A percentile compares a stretch with the other conserved stretches of the same genome.
Conservation (phyloP, 2,113 vertebrate species). For the Centropus unirufus region DNA sequence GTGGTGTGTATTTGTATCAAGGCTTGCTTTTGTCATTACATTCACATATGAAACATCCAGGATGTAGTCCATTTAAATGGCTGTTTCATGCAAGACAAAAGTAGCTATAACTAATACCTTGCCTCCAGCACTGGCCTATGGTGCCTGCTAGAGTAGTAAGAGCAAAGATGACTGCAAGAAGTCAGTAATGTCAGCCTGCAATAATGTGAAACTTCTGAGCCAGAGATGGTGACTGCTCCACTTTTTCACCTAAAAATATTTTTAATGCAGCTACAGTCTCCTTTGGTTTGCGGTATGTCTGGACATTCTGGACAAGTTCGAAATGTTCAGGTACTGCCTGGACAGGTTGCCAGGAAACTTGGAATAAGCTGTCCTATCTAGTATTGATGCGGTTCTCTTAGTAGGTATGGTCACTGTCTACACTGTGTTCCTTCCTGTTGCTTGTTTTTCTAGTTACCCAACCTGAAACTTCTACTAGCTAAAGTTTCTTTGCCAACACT, state of each 20-base stretch:
- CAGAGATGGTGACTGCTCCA: background rate
- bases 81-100: background rate
- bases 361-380: background rate
- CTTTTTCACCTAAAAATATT: background rate
- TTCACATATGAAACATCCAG: background rate
- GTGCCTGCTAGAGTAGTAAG: background rate
- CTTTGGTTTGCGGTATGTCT: background rate
- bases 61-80: background rate
- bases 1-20: background rate
- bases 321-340: background rate
- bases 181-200: background rate
- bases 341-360: background rate
- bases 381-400: background rate
- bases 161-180: background rate
- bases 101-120: background rate
- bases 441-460: background rate
- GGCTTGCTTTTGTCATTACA: background rate
- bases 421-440: background rate
- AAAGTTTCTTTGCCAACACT: background rate
- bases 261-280: background rate
- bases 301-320: background rate
- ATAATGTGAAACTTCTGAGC: background rate
- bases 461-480: background rate
- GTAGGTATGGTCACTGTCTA: background rate
- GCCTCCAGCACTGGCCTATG: background rate